phyloP scores from a whole-genome alignment of 2,888 invertebrate genomes.

The Acleris holmiana region DNA sequence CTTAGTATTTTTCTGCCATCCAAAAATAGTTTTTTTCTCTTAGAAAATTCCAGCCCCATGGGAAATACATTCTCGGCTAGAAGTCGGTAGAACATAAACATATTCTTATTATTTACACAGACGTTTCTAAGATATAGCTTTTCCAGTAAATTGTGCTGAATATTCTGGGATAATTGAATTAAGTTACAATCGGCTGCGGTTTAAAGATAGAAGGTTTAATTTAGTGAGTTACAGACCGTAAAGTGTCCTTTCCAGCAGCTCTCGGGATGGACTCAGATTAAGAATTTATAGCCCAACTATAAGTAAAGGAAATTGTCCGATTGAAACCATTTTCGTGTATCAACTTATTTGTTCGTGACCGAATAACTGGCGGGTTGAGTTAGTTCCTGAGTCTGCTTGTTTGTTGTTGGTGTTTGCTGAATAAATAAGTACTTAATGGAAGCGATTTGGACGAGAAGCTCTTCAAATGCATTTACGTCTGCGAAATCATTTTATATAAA shows the following conservation, averaged over 20 bases:
- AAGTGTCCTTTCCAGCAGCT: slow-evolving; percentile 4
- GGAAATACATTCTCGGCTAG: slow-evolving; percentile 1
- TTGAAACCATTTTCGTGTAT: slow-evolving; percentile 21
- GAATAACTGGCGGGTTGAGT: not conserved
- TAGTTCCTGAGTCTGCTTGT: slow-evolving; percentile 1
- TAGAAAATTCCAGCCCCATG: not conserved
- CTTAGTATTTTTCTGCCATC: not conserved
- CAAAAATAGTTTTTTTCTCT: not conserved
- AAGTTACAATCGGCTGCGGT: slow-evolving; percentile 49
- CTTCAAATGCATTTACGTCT: too few relatives aligned
- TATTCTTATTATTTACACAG: not conserved
- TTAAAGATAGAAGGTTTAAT: slow-evolving; percentile 47
- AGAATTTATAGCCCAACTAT: slow-evolving; percentile 20
- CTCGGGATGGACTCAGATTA: slow-evolving; percentile 6
- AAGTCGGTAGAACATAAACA: not conserved
- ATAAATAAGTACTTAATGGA: not conserved
- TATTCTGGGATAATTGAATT: slow-evolving; percentile 54
- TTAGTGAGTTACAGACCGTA: slow-evolving; percentile 34
- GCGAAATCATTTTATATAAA: too few relatives aligned
- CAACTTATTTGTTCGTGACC: slow-evolving; percentile 8
- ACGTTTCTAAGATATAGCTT: not conserved
- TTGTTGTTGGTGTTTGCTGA: not conserved
- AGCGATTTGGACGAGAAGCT: too few relatives aligned
- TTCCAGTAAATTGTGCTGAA: slow-evolving; percentile 2
- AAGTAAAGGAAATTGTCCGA: slow-evolving; percentile 2